These are phyloP conservation scores for Eriocheir sinensis DNA, from an alignment of 1,140 invertebrate species.

Conservation along the genomic window DNA sequence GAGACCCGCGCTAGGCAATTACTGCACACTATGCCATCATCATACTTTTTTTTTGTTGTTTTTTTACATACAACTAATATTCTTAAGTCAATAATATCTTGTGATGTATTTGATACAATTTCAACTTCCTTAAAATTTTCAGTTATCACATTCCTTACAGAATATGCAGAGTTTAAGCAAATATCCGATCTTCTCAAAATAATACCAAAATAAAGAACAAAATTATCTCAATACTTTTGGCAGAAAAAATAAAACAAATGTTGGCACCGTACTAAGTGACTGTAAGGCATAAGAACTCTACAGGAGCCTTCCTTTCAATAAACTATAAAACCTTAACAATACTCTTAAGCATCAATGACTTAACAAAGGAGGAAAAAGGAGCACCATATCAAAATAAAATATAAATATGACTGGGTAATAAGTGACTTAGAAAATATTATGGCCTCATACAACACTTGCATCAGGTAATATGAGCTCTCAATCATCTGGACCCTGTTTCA, in stretches of 20 bases:
- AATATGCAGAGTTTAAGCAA: not conserved
- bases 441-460: conserved; percentile 68
- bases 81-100: not conserved
- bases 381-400: conserved; percentile 69
- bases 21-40: conserved; percentile 56
- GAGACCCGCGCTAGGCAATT: conserved; percentile 50
- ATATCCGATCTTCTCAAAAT: not conserved
- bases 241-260: not conserved
- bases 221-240: not conserved
- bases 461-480: conserved; percentile 73
- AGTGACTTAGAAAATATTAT: conserved; percentile 76
- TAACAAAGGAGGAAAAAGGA: conserved; percentile 66
- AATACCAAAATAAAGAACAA: conserved; percentile 34
- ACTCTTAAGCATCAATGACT: conserved; percentile 55
- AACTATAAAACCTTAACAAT: conserved; percentile 64
- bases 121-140: not conserved
- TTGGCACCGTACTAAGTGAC: conserved; percentile 28
- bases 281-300: not conserved
- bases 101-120: conserved; percentile 33
- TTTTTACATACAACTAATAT: not conserved
- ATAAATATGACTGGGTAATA: conserved; percentile 68
- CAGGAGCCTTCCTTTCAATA: conserved; percentile 8
- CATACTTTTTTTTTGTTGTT: not conserved
- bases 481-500: conserved; percentile 74
- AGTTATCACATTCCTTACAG: conserved; percentile 5